Conservation (phyloP, 2,113 vertebrate species). For the Cricetomys ansorgei region DNA sequence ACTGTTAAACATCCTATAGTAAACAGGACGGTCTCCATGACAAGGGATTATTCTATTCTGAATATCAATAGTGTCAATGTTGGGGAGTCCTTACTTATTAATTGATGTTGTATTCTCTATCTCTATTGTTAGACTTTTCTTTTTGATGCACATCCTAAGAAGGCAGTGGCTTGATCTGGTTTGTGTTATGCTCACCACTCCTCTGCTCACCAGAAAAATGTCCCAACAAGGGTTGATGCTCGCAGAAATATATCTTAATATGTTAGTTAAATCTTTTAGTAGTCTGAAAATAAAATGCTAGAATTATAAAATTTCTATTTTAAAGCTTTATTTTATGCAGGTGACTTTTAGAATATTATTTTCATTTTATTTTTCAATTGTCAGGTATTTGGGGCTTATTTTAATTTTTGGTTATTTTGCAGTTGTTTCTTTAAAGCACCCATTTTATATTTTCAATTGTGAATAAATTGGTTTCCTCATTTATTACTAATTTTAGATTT, state of each 20-base stretch:
- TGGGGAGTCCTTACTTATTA: neutral
- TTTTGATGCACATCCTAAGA: neutral
- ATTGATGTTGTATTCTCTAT: neutral
- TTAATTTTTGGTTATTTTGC: neutral
- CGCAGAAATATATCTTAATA: neutral
- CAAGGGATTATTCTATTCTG: neutral
- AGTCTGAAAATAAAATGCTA: neutral
- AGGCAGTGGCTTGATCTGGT: neutral
- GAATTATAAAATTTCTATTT: constrained; percentile 22
- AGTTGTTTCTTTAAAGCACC: neutral
- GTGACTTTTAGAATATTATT: neutral
- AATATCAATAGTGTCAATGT: neutral
- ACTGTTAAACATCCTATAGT: neutral
- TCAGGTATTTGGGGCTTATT: neutral
- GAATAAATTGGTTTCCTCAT: neutral
- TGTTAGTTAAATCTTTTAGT: constrained; percentile 29
- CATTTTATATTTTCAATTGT: neutral
- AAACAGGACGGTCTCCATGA: neutral
- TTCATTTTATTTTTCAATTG: constrained; percentile 46
- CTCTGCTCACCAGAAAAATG: neutral
- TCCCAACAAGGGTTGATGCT: neutral
- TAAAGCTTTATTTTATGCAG: constrained; percentile 5
- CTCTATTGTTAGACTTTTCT: neutral
- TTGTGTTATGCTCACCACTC: neutral
- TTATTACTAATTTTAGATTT: constrained; percentile 40